Base-by-base conservation (phyloP, 2,113 vertebrate genomes). In the Illadopsis cleaveri region DNA sequence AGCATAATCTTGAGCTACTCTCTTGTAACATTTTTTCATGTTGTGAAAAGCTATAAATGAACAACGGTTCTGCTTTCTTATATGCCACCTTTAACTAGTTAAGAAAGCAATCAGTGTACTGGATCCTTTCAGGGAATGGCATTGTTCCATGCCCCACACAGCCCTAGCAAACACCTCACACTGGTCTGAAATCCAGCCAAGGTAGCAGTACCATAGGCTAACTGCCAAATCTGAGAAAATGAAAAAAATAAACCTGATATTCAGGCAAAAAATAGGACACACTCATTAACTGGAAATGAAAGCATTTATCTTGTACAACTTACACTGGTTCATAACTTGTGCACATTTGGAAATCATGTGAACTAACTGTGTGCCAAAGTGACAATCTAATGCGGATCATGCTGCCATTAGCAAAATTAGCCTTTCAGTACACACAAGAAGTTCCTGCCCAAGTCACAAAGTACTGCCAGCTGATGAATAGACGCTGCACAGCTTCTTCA, bases 391-490 rank as follows among this genome's bases (percentile, higher is more conserved):
- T 4, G 77, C 6, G 7, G 76, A 15, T 85, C 80, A 61, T 72
- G 72, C 68, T 93, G 83, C 87, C 89, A 51, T 66, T 79, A 92
- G 86, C 65, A 90, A 84, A 90, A 94, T 94, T 48, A 91, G 93
- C 81, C 68, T 93, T 96, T 90, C 82, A 65, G 40, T 8, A 54
- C 54, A 86, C 80, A 77, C 92, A 82, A 68, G 47, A 20, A 82
- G 76, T 18, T 64, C 68, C 64, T 91, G 82, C 48, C 47, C 61
- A 47, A 88, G 58, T 82, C 83, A 89, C 94, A 81, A 64, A 92
- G 64, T 45, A 33, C 81, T 91, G 56, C 96, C 45, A 92, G 83
- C 31, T 75, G 70, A 78, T 62, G 82, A 95, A 82, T 20, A 86
- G 80, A 58, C 30, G 30, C 60, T 18, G 57, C 28, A 62, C 71